Percentiles rank a stretch among this genome's conserved stretches.
Conservation (phyloP, 1,140 invertebrate genomes). For the Muscidifurax raptorellus region DNA sequence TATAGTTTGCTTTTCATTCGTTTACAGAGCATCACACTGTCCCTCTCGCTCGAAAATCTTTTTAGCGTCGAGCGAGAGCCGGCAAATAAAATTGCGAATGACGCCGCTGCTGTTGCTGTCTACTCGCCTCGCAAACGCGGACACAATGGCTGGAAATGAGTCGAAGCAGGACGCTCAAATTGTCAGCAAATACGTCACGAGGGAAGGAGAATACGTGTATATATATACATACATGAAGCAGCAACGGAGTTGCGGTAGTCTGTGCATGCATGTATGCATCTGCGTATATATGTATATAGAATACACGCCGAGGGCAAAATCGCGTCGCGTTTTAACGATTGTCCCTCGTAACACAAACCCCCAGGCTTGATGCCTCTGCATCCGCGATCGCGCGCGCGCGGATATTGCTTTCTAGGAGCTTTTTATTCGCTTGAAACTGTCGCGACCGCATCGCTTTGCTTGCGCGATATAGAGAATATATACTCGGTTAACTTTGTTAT, state of each 20-base stretch:
- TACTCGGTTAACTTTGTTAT: neutral
- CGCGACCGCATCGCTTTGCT: neutral
- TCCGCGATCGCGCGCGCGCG: slow-evolving; percentile 45
- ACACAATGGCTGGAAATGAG: slow-evolving; percentile 64
- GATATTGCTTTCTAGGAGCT: slow-evolving; percentile 55
- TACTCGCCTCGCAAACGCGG: slow-evolving; percentile 24
- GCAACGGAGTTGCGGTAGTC: neutral
- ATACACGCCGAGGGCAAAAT: slow-evolving; percentile 20
- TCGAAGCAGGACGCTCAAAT: slow-evolving; percentile 57
- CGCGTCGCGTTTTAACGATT: slow-evolving; percentile 62
- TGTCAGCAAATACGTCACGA: slow-evolving; percentile 63
- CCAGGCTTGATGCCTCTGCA: neutral
- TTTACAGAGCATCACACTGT: slow-evolving; percentile 31
- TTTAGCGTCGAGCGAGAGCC: slow-evolving; percentile 32
- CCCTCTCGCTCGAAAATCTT: slow-evolving; percentile 42
- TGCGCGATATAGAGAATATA: neutral
- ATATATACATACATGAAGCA: no score
- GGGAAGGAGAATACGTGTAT: neutral
- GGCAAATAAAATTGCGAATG: slow-evolving; percentile 49
- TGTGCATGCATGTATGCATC: neutral
- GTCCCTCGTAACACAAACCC: slow-evolving; percentile 44
- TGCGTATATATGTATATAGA: neutral
- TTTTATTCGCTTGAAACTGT: slow-evolving; percentile 54
- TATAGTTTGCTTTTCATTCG: slow-evolving; percentile 30
- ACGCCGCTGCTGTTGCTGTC: slow-evolving; percentile 2